Conservation (phyloP, 2,888 invertebrate genomes). For the Xanthorhoe designata region DNA sequence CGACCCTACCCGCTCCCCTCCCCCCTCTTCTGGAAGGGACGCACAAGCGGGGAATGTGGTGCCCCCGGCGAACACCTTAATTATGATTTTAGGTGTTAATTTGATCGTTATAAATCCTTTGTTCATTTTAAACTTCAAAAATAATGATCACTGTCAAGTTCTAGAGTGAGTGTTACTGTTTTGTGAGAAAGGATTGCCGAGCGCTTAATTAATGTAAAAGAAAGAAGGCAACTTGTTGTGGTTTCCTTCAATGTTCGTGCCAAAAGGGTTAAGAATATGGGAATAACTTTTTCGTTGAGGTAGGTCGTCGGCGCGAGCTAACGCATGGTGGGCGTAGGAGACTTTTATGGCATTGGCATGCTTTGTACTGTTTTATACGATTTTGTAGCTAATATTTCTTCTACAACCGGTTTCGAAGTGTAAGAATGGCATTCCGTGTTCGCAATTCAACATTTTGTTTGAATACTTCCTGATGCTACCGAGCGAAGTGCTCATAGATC, state of each 20-base stretch:
- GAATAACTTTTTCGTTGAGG: constrained; percentile 37
- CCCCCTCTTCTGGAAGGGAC: constrained; percentile 39
- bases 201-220: constrained; percentile 3
- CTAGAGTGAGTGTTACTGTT: not conserved
- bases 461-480: not conserved
- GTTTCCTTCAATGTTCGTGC: constrained; percentile 24
- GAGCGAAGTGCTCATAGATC: not conserved
- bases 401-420: not conserved
- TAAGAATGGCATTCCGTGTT: not conserved
- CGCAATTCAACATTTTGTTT: not conserved
- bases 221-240: not conserved
- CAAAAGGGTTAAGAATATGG: constrained; percentile 19
- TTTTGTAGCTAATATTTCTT: constrained; percentile 1
- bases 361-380: not conserved
- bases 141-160: constrained; percentile 17
- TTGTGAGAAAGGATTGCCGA: not conserved
- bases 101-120: constrained; percentile 32
- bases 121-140: constrained; percentile 7
- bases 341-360: not conserved
- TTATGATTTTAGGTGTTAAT: constrained; percentile 63
- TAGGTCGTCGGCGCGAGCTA: constrained; percentile 31
- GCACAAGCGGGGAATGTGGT: constrained; percentile 60
- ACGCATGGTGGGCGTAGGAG: not conserved
- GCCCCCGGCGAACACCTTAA: constrained; percentile 53
- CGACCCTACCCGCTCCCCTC: constrained; percentile 48